These are phyloP conservation scores for Selenia dentaria DNA, from an alignment of 2,888 invertebrate species.

Conservation along the genomic window DNA sequence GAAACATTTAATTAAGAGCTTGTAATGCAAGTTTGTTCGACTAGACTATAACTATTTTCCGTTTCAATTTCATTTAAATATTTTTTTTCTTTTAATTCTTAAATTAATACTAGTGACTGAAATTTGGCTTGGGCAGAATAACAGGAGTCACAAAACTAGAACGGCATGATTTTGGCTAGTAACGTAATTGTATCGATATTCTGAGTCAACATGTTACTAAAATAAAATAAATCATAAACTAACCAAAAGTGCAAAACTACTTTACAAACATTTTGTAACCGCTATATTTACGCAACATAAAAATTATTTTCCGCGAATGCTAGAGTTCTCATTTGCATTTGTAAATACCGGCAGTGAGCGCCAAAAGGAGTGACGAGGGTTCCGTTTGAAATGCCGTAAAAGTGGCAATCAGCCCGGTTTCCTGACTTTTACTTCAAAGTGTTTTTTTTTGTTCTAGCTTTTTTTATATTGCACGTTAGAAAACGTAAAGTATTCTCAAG, in stretches of 20 bases:
- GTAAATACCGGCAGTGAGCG: constrained; percentile 62
- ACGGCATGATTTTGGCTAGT: too few relatives aligned
- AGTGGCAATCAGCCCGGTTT: constrained; percentile 71
- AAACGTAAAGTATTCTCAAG: constrained; percentile 47
- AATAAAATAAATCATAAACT: too few relatives aligned
- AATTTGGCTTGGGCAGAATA: too few relatives aligned
- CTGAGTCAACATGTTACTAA: too few relatives aligned
- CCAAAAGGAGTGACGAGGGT: constrained; percentile 69
- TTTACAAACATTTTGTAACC: constrained; percentile 1
- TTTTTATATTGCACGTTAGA: constrained; percentile 55
- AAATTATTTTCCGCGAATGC: constrained; percentile 35
- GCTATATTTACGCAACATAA: constrained; percentile 32
- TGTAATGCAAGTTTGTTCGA: too few relatives aligned
- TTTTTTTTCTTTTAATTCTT: too few relatives aligned
- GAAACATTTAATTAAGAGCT: too few relatives aligned
- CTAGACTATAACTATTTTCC: too few relatives aligned
- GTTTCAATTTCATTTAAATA: too few relatives aligned
- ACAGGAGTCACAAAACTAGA: too few relatives aligned
- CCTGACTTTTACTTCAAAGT: constrained; percentile 68
- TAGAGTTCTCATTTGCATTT: constrained; percentile 56
- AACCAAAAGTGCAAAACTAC: background rate
- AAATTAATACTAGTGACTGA: too few relatives aligned
- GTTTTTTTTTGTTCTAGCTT: constrained; percentile 56
- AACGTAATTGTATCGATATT: too few relatives aligned
- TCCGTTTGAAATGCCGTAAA: constrained; percentile 67